Base-by-base conservation (phyloP, 1,140 invertebrate genomes). In the Papilio aristodemus region DNA sequence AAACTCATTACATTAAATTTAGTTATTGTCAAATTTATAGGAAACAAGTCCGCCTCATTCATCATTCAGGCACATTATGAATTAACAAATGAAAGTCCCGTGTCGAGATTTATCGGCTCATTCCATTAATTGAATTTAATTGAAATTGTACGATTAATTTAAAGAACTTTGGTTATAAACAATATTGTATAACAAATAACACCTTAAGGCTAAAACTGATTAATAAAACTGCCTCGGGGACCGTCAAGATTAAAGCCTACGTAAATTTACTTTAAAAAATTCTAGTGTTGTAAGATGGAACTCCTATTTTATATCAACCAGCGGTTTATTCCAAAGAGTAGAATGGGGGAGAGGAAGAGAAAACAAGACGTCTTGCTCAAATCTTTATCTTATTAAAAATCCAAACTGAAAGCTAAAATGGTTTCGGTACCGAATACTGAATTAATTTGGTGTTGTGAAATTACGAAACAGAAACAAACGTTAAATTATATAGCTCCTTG, bases 81-180 rank as follows among this genome's bases (percentile, higher is more conserved):
- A n/a, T 13, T 54, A 11, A 54, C 27, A 54, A 13, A 22, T 19
- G 3, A 2, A 39, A 11, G 10, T 17, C 0, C 19, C 11, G 11
- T 54, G 4, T 54, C 46, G 19, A 54, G 46, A 25, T 54, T 54
- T 54, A 54, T 54, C 22, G 46, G 19, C 10, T 19, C 4, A 22
- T 54, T 54, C 22, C 22, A 54, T 54, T 54, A 54, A 54, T 54
- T 54, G 19, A 54, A 54, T 54, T 54, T 54, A 22, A 54, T 54
- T 54, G 46, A 54, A 54, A 54, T 54, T 3, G 10, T 17, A 9
- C 22, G 43, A 7, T 2, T 22, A 32, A 32, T 32, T 11, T 1
- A 54, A 54, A 54, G 10, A 17, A 17, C 19, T 22, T 22, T 54
- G 10, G 46, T 54, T 10, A 54, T 54, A 10, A 3, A 32, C 19